Base-by-base conservation (phyloP, 1,140 invertebrate genomes). In the Aphelinus certus region DNA sequence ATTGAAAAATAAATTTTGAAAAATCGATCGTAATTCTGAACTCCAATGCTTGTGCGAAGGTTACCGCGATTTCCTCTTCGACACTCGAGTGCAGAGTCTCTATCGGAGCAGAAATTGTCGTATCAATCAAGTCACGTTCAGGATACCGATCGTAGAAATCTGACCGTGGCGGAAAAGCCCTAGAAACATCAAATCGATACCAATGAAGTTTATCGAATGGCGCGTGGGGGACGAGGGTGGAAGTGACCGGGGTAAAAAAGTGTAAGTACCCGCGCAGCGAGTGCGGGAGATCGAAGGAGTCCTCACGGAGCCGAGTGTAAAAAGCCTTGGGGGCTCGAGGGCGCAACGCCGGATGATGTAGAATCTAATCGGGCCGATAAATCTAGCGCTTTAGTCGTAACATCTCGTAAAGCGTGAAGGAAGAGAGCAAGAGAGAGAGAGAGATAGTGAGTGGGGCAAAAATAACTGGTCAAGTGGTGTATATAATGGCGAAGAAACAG, bases 291-390 rank as follows among this genome's bases (percentile, higher is more conserved):
- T 51, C 46, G 53, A 51, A 66, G 51, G 64, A 55, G 46, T 6
- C 7, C 43, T 10, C 49, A 48, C 43, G 7, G 57, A 60, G 57
- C 3, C 26, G 26, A 26, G 26, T 26, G 26, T 26, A 26, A 26
- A 26, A 26, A 26, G 26, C 26, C 26, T 26, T 26, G 26, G 26
- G 26, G 26, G 26, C 26, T 26, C 5, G 42, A 42, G 45, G 61
- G 4, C 9, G 45, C 7, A 60, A 60, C 74, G 80, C 78, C 80
- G 78, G 76, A 77, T 77, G 80, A 77, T 80, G 78, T 77, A 77
- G 77, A 72, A 77, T 81, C 80, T 81, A 84, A 84, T 84, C 81
- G 77, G 79, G 78, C 79, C 82, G 78, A 82, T 83, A 84, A 84
- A 84, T 83, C 81, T 77, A 77, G 79, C 75, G 79, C 81, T 82